Percentiles rank a stretch among this genome's conserved stretches.
Evolutionary conservation across 2,113 vertebrate genomes (phyloP).

Genomic region (Falcunculus frontatus): DNA sequence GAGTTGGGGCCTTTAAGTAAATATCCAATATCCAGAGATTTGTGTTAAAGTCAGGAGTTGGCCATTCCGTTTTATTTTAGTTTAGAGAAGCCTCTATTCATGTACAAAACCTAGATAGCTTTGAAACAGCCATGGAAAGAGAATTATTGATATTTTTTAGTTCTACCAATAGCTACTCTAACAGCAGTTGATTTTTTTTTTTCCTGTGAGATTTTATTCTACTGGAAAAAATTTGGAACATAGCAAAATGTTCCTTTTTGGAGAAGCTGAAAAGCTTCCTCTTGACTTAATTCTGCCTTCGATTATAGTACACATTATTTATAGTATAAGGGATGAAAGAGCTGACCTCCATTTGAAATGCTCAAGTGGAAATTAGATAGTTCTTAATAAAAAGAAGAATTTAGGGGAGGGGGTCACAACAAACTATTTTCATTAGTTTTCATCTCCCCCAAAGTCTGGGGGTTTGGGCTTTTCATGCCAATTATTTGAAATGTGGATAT

Average conservation of each 20-base stretch:
- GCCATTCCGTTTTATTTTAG: background rate
- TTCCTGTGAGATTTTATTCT: background rate
- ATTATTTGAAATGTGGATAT: background rate
- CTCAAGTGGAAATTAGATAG: constrained; percentile 12
- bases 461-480: background rate
- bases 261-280: background rate
- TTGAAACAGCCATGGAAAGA: background rate
- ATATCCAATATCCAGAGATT: background rate
- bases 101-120: background rate
- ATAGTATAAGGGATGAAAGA: background rate
- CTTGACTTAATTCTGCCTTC: constrained; percentile 15
- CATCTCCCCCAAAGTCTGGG: background rate
- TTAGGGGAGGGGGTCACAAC: background rate
- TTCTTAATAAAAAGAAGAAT: background rate
- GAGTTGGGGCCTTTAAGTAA: background rate
- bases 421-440: background rate
- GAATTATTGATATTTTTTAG: background rate
- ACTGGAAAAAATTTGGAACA: background rate
- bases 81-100: background rate
- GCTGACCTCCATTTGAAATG: background rate
- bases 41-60: background rate
- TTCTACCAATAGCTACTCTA: background rate
- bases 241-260: background rate
- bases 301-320: background rate
- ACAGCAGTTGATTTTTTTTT: background rate